Evolutionary conservation across 2,113 vertebrate genomes (phyloP), one percentile per base, ranked within the genome.

Genomic region (Semnopithecus entellus): DNA sequence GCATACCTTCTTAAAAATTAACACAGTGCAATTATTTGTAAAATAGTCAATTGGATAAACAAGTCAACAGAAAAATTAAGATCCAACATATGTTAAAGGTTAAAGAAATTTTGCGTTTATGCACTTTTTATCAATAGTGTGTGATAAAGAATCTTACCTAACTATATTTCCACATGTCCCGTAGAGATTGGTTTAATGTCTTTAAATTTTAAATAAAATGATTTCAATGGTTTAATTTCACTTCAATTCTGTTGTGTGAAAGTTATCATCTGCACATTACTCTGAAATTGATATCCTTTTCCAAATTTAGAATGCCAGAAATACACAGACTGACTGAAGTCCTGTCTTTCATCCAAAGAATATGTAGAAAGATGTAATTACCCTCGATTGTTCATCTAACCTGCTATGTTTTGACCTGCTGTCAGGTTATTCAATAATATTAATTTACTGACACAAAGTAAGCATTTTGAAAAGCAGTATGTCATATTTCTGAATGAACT

Each of bases 181-280:
- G 72, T 89, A 48, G n/a, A 95, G 64, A 96, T 52, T 75, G 83
- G 35, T 97, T 98, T 82, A 96, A 97, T 72, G 93, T 81, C 30
- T 98, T 97, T 89, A 95, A 75, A 97, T 98, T 97, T 97, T 75
- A 98, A 97, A 98, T n/a, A 0, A 98, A 98, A 97, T 97, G 2
- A 97, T 98, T 98, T 97, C 97, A 90, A 97, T 97, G 64, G 91
- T 97, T 98, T 94, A 94, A 70, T 92, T 97, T 89, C 98, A 45
- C n/a, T 88, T 96, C 52, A 96, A 83, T 97, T 97, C 66, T 94
- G 95, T 97, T 97, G 43, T 96, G 68, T 91, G 85, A 97, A 96
- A 98, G 88, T 97, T 82, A 97, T 98, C 96, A 94, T 94, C 80
- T 97, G 92, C 83, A 66, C 73, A 94, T 97, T 97, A 91, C 57